Percentiles rank a stretch among this genome's conserved stretches.
phyloP scores from a whole-genome alignment of 2,113 vertebrate species.

The Amphiprion ocellaris region DNA sequence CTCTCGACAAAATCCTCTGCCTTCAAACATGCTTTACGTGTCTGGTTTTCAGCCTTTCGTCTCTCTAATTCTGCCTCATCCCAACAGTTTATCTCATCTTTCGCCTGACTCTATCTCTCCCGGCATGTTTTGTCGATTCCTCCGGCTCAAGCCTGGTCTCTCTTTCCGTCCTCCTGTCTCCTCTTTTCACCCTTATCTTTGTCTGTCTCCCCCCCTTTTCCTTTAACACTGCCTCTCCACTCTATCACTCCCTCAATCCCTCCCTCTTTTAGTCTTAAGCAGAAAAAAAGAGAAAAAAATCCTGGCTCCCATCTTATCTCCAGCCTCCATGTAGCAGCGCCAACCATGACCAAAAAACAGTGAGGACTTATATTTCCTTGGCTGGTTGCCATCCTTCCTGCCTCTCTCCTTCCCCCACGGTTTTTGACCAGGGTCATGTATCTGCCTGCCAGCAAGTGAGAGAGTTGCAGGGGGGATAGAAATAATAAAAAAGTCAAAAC shows the following conservation, averaged over 20 bases:
- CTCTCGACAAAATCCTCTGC: constrained; percentile 28
- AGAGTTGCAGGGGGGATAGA: constrained; percentile 27
- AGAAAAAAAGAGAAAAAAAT: constrained; percentile 38
- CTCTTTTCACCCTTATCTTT: constrained; percentile 34
- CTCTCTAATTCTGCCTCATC: constrained; percentile 16
- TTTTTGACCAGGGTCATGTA: constrained; percentile 44
- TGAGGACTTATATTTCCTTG: constrained; percentile 68
- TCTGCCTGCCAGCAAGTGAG: constrained; percentile 51
- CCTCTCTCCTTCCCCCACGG: constrained; percentile 28
- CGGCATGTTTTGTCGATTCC: constrained; percentile 28
- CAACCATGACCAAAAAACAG: constrained; percentile 70
- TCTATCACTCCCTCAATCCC: constrained; percentile 27
- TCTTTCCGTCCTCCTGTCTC: constrained; percentile 20
- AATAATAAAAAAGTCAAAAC: not conserved
- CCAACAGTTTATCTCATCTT: constrained; percentile 35
- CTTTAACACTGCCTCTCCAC: constrained; percentile 28
- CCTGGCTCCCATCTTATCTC: constrained; percentile 78
- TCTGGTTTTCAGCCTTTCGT: constrained; percentile 21
- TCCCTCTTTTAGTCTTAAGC: constrained; percentile 59
- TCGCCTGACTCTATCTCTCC: constrained; percentile 25
- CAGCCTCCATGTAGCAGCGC: constrained; percentile 70
- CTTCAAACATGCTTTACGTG: not conserved
- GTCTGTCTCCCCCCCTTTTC: constrained; percentile 23
- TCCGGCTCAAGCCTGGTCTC: constrained; percentile 14
- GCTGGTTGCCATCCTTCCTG: constrained; percentile 58